These are phyloP conservation scores for Pachyuromys duprasi DNA, from an alignment of 2,797 vertebrate genomes.

Conservation along the genomic window DNA sequence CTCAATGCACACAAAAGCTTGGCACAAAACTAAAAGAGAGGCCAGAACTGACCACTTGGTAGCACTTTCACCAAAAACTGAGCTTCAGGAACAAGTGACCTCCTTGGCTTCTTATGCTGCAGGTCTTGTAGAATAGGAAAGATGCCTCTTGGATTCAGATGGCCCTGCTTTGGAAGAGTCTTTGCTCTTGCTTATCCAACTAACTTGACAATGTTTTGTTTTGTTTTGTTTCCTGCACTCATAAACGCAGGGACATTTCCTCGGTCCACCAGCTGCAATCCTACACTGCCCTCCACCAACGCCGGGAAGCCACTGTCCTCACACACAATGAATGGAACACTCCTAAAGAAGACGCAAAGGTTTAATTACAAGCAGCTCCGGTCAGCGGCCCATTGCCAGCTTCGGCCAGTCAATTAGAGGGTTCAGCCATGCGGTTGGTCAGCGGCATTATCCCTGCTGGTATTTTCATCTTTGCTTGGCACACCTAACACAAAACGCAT, in stretches of 20 bases:
- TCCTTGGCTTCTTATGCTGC: neutral
- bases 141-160: neutral
- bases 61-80: neutral
- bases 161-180: neutral
- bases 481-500: neutral
- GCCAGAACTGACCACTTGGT: neutral
- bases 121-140: neutral
- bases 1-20: neutral
- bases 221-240: neutral
- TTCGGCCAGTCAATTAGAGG: neutral
- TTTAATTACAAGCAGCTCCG: neutral
- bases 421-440: neutral
- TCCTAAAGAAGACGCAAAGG: neutral
- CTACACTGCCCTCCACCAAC: neutral
- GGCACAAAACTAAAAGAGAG: neutral
- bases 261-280: neutral
- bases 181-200: neutral
- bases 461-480: conserved; percentile 1
- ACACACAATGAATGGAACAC: neutral
- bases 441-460: neutral
- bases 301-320: neutral
- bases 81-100: neutral
- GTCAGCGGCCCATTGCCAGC: too few species aligned
- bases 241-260: rapidly evolving
- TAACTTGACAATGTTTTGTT: neutral